phyloP scores from a whole-genome alignment of 1,140 invertebrate genomes.

The Cylas formicarius region DNA sequence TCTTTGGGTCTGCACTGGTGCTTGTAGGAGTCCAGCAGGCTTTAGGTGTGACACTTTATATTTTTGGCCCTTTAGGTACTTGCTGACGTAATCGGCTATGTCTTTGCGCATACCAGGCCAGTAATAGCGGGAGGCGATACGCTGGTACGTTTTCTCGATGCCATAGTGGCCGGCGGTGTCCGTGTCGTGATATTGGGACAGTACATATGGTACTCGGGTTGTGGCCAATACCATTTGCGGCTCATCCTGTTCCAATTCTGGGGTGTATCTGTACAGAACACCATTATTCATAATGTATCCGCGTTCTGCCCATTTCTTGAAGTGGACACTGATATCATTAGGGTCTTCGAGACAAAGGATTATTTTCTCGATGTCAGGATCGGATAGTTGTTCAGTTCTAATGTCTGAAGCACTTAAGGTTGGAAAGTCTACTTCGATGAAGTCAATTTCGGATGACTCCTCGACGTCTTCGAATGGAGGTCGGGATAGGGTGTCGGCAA shows the following conservation, averaged over 20 bases:
- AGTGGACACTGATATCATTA: too few relatives aligned
- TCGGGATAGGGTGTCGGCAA: conserved; percentile 1
- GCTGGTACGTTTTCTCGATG: conserved; percentile 24
- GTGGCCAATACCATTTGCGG: conserved; percentile 11
- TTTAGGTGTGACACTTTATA: conserved; percentile 12
- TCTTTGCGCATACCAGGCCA: conserved; percentile 10
- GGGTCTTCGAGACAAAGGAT: conserved; percentile 2
- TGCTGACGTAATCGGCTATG: conserved; percentile 9
- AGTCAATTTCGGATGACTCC: too few relatives aligned
- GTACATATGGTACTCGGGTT: neutral
- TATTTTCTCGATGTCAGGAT: conserved; percentile 4
- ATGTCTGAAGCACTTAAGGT: neutral
- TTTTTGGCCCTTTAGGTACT: conserved; percentile 8
- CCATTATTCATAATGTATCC: conserved; percentile 10
- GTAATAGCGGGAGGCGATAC: conserved; percentile 8
- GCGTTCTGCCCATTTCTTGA: conserved; percentile 8
- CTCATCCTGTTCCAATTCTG: conserved; percentile 6
- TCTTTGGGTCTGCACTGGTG: conserved; percentile 18
- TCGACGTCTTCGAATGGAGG: neutral
- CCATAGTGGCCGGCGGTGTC: conserved; percentile 31
- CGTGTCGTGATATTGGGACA: conserved; percentile 32
- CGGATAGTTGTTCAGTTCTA: conserved; percentile 4
- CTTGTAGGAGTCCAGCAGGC: conserved; percentile 32
- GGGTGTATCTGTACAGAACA: conserved; percentile 9
- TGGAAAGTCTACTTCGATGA: conserved; percentile 1